Conservation (phyloP, 2,888 invertebrate species). For the Metacarcinus magister region DNA sequence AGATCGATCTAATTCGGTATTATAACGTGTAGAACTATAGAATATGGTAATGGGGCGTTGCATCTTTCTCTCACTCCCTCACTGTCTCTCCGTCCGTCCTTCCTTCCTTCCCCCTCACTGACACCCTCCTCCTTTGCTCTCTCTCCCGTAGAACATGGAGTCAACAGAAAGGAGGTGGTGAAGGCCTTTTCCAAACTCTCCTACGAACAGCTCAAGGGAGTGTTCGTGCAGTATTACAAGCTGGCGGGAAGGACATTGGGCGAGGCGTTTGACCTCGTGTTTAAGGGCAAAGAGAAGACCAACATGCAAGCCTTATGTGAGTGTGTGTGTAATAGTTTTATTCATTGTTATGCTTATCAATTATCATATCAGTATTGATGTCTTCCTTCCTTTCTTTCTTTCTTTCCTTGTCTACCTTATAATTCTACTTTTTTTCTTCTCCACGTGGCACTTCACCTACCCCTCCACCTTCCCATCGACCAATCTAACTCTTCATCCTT, state of each 20-base stretch:
- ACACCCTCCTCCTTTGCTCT: no score
- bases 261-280: constrained; percentile 87
- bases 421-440: no score
- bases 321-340: neutral
- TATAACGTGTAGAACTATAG: no score
- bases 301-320: constrained; percentile 89
- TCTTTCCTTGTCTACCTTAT: neutral
- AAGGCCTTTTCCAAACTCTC: constrained; percentile 89
- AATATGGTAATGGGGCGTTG: no score
- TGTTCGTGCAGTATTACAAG: constrained; percentile 92
- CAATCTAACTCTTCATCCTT: neutral
- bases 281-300: constrained; percentile 96
- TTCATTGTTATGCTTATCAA: neutral
- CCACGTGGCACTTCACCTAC: neutral
- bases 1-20: no score
- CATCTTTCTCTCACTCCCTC: no score
- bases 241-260: constrained; percentile 87
- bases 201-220: constrained; percentile 93
- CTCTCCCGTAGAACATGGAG: constrained; percentile 49
- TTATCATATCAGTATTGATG: neutral
- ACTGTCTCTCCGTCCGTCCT: no score
- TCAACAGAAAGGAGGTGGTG: constrained; percentile 56
- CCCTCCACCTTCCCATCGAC: neutral
- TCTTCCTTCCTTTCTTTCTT: neutral
- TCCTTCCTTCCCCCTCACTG: no score